Evolutionary conservation across 2,888 invertebrate genomes (phyloP), one percentile per base, ranked within the genome.

Genomic region (Sesamia inferens): DNA sequence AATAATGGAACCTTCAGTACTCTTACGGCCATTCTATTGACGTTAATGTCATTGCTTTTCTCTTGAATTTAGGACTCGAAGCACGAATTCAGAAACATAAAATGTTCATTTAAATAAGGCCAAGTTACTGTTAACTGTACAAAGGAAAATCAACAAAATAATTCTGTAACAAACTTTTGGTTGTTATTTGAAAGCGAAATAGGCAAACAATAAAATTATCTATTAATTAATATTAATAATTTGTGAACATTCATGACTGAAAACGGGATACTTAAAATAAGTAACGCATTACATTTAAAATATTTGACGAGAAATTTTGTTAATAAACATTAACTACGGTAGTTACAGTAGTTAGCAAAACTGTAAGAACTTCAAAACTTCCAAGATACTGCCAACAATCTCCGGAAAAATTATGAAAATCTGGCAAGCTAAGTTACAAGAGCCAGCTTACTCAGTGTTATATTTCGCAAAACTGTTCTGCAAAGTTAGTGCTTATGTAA

Each of bases 21-120:
- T 85, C 80, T 69, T 84, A 84, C 79, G 81, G 71, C 58, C 57
- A 81, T 84, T 86, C 71, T 74, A 7, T 72, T 73, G 58, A 67
- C 48, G 59, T 77, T 80, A 74, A 84, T 85, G 75, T 81, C 81
- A 79, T 48, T 65, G 59, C 55, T 79, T 80, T 78, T 79, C 76
- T 73, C 59, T 73, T 57, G 48, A 68, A 70, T 76, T 69, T 57
- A 62, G 42, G 39, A 74, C 64, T 70, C 11, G 54, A 71, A 16
- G 67, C 24, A 44, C 47, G 24, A 78, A 68, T 71, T 68, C 47
- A 54, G 14, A 63, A 57, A 67, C 24, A 16, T 14, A 54, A 65
- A 54, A 57, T 65, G 47, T 61, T 24, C 58, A 74, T 61, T 68
- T 42, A 69, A 78, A 58, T 67, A 72, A 72, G 70, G 71, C 61